Base-by-base conservation (phyloP, 2,113 vertebrate species). In the Seriola rivoliana region DNA sequence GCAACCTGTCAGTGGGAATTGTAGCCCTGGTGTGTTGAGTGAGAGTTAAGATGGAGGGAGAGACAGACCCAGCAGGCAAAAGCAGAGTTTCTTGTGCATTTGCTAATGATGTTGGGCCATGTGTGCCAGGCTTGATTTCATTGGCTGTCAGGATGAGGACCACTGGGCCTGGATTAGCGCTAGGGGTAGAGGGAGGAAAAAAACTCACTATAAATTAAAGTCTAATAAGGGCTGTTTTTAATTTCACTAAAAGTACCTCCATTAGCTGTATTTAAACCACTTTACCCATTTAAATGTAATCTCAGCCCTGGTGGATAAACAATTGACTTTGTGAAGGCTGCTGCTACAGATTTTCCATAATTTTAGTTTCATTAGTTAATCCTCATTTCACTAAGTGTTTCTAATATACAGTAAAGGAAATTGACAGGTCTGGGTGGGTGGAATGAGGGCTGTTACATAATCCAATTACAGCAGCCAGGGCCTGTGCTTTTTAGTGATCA, bases 101-200 rank as follows among this genome's bases (percentile, higher is more conserved):
- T 87, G 69, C 90, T 92, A 91, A 90, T 93, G 90, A 94, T 92
- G 92, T 87, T 80, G 48, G 75, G 79, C 69, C 77, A 81, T 78
- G 85, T 84, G 90, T 94, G 94, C 81, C 93, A 93, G 88, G 79
- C 82, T 89, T 80, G 79, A 95, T 94, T 92, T 89, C 79, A 90
- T 70, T 91, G 92, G 86, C 88, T 93, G 92, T 93, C 92, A 89
- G 14, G 71, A 71, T 44, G 80, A 88, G 76, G 75, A 75, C 70
- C 81, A 86, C 75, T 80, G 68, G 87, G 72, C 63, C 68, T 48
- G 87, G 90, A 90, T 92, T 76, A 89, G 85, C 71, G 76, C 87
- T 44, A 74, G 80, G 64, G 71, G 44, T 71, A 71, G 78, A 80
- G 79, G 78, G 75, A 70, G 72, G 58, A 66, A 81, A 71, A 65